phyloP scores from a whole-genome alignment of 2,888 invertebrate species.

The Mimas tiliae region DNA sequence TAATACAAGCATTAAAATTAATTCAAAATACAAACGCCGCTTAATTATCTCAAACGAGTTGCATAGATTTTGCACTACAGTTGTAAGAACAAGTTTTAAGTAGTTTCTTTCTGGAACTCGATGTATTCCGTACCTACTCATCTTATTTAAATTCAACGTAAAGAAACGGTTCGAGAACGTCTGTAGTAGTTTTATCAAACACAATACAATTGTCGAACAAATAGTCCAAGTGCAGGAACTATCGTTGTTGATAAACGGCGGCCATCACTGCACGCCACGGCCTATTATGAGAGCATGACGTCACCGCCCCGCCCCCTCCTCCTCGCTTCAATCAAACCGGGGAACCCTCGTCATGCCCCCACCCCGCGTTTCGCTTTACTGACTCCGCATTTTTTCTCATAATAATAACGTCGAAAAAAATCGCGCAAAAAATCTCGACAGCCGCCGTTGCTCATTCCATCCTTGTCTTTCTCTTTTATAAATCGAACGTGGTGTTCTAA shows the following conservation, averaged over 20 bases:
- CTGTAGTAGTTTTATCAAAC: slow-evolving; percentile 27
- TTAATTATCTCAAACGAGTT: slow-evolving; percentile 10
- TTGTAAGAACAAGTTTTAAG: slow-evolving; percentile 1
- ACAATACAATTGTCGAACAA: slow-evolving; percentile 36
- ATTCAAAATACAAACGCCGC: slow-evolving; percentile 8
- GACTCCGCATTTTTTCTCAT: slow-evolving; percentile 84
- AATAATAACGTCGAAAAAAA: slow-evolving; percentile 84
- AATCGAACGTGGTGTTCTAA: slow-evolving; percentile 63
- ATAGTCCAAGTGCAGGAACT: slow-evolving; percentile 74
- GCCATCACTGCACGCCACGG: slow-evolving; percentile 83
- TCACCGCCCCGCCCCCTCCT: slow-evolving; percentile 83
- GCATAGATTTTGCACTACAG: not conserved
- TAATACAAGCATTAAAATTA: slow-evolving; percentile 1
- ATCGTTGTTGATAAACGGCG: slow-evolving; percentile 80
- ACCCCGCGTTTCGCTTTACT: slow-evolving; percentile 82
- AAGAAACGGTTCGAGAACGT: not conserved
- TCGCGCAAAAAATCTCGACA: slow-evolving; percentile 83
- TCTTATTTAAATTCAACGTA: not conserved
- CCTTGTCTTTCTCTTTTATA: slow-evolving; percentile 72
- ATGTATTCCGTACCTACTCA: not conserved
- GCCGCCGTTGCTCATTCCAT: slow-evolving; percentile 72
- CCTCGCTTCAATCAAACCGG: slow-evolving; percentile 82
- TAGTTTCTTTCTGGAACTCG: not conserved
- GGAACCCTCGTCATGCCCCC: slow-evolving; percentile 84
- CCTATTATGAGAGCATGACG: slow-evolving; percentile 84